phyloP scores from a whole-genome alignment of 2,888 invertebrate species.

The Pogonocherus hispidulus region DNA sequence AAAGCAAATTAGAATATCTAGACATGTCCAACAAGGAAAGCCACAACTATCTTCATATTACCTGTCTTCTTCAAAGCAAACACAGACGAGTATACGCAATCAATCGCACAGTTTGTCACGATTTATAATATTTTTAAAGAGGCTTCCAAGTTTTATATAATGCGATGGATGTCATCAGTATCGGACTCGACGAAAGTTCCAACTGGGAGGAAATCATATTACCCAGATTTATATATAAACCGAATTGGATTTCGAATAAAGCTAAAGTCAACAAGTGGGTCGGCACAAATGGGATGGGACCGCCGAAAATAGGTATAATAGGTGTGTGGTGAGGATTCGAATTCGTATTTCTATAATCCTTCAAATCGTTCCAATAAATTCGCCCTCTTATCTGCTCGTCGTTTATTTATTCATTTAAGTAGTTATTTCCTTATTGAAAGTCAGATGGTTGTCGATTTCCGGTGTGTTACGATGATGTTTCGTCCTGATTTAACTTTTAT shows the following conservation, averaged over 20 bases:
- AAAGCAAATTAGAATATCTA: neutral
- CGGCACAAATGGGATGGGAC: neutral
- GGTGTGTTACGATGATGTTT: too few relatives aligned
- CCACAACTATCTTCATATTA: neutral
- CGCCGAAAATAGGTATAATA: neutral
- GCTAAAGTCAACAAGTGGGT: neutral
- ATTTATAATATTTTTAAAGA: neutral
- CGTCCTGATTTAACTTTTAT: too few relatives aligned
- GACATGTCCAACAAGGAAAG: neutral
- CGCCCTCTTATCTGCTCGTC: too few relatives aligned
- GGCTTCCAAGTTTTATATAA: too few relatives aligned
- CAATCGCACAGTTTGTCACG: neutral
- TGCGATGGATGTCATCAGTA: neutral
- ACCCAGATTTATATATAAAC: constrained; percentile 16
- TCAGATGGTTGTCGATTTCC: too few relatives aligned
- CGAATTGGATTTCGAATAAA: neutral
- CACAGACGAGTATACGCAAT: neutral
- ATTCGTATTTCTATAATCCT: too few relatives aligned
- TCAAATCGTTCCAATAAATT: too few relatives aligned
- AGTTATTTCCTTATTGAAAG: too few relatives aligned
- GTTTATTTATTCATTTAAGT: too few relatives aligned
- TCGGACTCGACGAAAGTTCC: constrained; percentile 6
- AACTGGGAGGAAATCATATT: neutral
- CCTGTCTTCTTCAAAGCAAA: neutral
- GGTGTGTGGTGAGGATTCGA: too few relatives aligned